Evolutionary conservation across 2,888 invertebrate genomes (phyloP).

Genomic region (Mythimna lalbum): DNA sequence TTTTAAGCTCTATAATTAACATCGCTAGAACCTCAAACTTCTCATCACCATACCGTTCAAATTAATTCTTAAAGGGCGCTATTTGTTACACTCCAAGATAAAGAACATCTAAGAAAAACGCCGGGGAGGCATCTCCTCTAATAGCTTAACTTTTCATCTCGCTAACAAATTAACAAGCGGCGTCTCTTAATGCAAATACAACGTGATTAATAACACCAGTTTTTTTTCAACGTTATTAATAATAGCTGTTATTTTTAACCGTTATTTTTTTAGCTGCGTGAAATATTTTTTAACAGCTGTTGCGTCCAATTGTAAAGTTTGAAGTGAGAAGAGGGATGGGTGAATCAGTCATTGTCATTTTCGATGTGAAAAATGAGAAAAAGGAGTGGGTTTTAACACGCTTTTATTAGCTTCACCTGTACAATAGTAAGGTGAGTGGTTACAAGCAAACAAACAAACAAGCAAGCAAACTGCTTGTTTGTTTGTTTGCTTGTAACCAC

Average conservation of each 20-base stretch:
- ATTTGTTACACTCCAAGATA: slow-evolving; percentile 75
- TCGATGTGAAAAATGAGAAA: slow-evolving; percentile 23
- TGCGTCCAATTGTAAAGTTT: slow-evolving; percentile 51
- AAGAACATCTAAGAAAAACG: slow-evolving; percentile 74
- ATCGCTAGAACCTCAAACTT: neutral
- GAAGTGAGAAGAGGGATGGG: slow-evolving; percentile 39
- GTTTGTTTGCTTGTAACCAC: too few relatives aligned
- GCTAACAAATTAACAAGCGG: slow-evolving; percentile 85
- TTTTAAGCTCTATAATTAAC: neutral
- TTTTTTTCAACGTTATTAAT: slow-evolving; percentile 82
- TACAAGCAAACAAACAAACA: too few relatives aligned
- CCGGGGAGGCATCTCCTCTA: slow-evolving; percentile 76
- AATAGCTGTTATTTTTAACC: slow-evolving; percentile 70
- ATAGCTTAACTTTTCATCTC: slow-evolving; percentile 91
- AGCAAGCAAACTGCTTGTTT: too few relatives aligned
- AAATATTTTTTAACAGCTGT: slow-evolving; percentile 44
- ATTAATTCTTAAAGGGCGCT: slow-evolving; percentile 86
- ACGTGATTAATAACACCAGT: slow-evolving; percentile 81
- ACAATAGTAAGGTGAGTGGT: too few relatives aligned
- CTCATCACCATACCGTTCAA: slow-evolving; percentile 37
- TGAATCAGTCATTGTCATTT: slow-evolving; percentile 51
- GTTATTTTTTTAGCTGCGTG: slow-evolving; percentile 64
- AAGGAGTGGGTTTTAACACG: slow-evolving; percentile 1
- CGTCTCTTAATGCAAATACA: slow-evolving; percentile 82
- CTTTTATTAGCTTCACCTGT: too few relatives aligned